Evolutionary conservation across 2,797 vertebrate species (phyloP), one percentile per base, ranked within the genome.

Genomic region (Hipposideros larvatus): DNA sequence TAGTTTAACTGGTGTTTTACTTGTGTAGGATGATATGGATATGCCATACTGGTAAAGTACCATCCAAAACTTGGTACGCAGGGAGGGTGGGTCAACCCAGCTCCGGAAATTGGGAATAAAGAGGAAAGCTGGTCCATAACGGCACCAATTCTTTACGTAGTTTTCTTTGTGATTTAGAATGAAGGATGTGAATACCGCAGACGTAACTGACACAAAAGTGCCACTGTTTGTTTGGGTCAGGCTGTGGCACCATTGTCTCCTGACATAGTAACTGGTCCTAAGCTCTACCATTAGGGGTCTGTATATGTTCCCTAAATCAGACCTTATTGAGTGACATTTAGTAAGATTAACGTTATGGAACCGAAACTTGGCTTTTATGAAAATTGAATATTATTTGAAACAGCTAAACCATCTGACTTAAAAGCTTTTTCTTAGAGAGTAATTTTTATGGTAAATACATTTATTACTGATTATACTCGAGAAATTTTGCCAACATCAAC

Each of bases 361-460:
- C 51, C 85, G 61, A 85, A 87, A 92, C 19, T 73, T 95, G 87
- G n/a, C 61, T 91, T 83, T 77, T 85, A 74, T 51, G 89, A 95
- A 95, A 89, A 68, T 4, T 51, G 51, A 90, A 48, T 90, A 86
- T 59, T 95, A 94, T 97, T 96, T 87, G 63, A 96, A 96, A 96
- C 41, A 79, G 87, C 28, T 26, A 86, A 41, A 26, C 24, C 57
- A 94, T 59, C 78, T 79, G 59, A 95, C 19, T 71, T 59, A 80
- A 71, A 75, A 75, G 9, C 14, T 74, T 96, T 94, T 82, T 61
- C 22, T 80, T 48, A 71, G 46, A 93, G 21, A 73, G 7, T 57
- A 92, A 86, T 41, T 91, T 95, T 96, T 90, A 70, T 91, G 55
- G 63, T 79, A 96, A 80, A 80, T 71, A 51, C 8, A 59, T 95